These are phyloP conservation scores for Arenaria interpres DNA, from an alignment of 2,113 vertebrate species.

Conservation along the genomic window DNA sequence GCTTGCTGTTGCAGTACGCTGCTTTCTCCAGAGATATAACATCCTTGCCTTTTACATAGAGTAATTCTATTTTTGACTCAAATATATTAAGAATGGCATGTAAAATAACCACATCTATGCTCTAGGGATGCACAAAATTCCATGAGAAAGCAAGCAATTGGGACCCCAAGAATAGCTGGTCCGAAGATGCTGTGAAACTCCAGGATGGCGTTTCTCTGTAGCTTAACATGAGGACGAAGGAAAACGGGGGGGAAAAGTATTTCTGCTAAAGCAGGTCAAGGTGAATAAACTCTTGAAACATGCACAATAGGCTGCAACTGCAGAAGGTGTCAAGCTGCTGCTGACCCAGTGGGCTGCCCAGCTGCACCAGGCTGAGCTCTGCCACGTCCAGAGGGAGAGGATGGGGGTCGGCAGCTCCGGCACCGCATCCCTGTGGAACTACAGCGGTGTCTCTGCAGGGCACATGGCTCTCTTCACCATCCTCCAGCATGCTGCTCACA, in stretches of 20 bases:
- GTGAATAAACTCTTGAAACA: not conserved
- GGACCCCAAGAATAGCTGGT: not conserved
- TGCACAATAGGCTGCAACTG: not conserved
- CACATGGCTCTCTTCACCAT: not conserved
- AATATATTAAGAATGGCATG: constrained; percentile 1
- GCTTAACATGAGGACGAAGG: not conserved
- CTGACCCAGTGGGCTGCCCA: not conserved
- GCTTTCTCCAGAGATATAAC: not conserved
- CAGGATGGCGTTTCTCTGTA: not conserved
- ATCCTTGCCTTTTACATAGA: constrained; percentile 18
- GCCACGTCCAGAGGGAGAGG: not conserved
- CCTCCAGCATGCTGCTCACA: rapidly evolving
- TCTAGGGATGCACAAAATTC: constrained; percentile 28
- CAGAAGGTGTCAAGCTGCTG: not conserved
- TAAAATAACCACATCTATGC: not conserved
- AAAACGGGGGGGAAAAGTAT: not conserved
- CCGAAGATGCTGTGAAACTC: not conserved
- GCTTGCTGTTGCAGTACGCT: not conserved
- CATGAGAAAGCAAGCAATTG: not conserved
- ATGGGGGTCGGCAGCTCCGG: not conserved
- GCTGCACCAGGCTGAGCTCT: not conserved
- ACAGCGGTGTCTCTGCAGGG: not conserved
- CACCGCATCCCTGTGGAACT: not conserved
- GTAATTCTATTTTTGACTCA: constrained; percentile 46
- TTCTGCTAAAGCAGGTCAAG: constrained; percentile 36